Percentiles rank a stretch among this genome's conserved stretches.
Conservation (phyloP, 1,140 invertebrate genomes). For the Camponotus vicinus region DNA sequence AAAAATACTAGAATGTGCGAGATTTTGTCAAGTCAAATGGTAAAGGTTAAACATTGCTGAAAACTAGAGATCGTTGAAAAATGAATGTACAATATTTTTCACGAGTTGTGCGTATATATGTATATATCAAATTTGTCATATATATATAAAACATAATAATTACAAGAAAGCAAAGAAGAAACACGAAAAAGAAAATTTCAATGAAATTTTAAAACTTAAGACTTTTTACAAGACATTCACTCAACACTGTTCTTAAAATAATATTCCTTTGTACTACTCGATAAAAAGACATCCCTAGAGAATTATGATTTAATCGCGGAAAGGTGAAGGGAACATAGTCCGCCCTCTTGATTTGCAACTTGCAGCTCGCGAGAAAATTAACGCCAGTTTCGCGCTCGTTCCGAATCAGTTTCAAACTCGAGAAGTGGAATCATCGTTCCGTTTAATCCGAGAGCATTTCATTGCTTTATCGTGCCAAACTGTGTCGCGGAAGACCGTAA, state of each 20-base stretch:
- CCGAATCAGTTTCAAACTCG: slow-evolving; percentile 51
- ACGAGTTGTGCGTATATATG: neutral
- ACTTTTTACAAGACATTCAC: slow-evolving; percentile 16
- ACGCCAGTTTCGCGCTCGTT: slow-evolving; percentile 36
- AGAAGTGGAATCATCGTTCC: slow-evolving; percentile 53
- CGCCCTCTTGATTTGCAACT: slow-evolving; percentile 35
- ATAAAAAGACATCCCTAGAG: slow-evolving; percentile 8
- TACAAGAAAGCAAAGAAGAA: neutral
- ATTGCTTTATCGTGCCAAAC: slow-evolving; percentile 21
- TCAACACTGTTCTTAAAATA: slow-evolving; percentile 52
- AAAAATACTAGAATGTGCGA: neutral
- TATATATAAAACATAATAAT: neutral
- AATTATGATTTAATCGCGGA: slow-evolving; percentile 49
- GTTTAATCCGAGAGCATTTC: slow-evolving; percentile 42
- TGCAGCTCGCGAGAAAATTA: slow-evolving; percentile 37
- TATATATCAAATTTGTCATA: neutral
- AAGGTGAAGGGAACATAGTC: no score
- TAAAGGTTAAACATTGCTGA: neutral
- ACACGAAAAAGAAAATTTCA: neutral
- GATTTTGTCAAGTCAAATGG: slow-evolving; percentile 7
- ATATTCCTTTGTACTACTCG: slow-evolving; percentile 12
- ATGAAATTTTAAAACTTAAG: slow-evolving; percentile 39
- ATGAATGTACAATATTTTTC: neutral
- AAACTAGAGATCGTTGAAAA: neutral
- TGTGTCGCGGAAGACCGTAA: slow-evolving; percentile 5